Base-by-base conservation (phyloP, 2,797 vertebrate species). In the Semotilus atromaculatus region DNA sequence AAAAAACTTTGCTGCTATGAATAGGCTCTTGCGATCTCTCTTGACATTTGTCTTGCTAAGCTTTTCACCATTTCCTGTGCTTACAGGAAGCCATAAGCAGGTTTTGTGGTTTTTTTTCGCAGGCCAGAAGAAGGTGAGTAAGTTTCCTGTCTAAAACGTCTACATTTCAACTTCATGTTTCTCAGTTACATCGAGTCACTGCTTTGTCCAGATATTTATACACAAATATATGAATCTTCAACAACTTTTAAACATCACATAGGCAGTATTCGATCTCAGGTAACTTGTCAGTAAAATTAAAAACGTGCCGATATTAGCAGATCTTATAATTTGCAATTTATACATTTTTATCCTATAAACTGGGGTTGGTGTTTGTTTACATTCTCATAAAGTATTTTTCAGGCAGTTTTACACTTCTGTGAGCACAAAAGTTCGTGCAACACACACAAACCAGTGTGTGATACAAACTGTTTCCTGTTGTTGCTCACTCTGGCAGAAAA, bases 391-490 rank as follows among this genome's bases (percentile, higher is more conserved):
- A 9, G 31, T 66, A 3, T 38, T 51, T 68, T 55, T 53, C 23
- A 67, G 26, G 23, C 36, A 75, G 29, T 73, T 67, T 79, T 14
- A 51, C 23, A 81, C 14, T 13, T 51, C 9, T 62, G 74, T 7
- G 23, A 40, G 48, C 53, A 71, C 14, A 64, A 19, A 86, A 23
- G 53, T 71, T 31, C 80, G 60, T 64, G 29, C 13, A 77, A 84
- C 8, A 34, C 55, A 79, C 55, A 45, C 71, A 74, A n/a, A 45
- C 29, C 60, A 43, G 68, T 88, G 89, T 88, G 88, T 89, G 88
- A 92, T 90, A 31, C 43, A 48, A 48, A 87, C 53, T 82, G 91
- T 92, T 95, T 94, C 94, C 94, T 94, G 93, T 92, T 94, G 91
- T 91, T 74, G 81, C 76, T 71, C 62, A 31, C 62, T 51, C 29